Evolutionary conservation across 2,888 invertebrate species (phyloP), one percentile per base, ranked within the genome.

Genomic region (Tinea semifulvella): DNA sequence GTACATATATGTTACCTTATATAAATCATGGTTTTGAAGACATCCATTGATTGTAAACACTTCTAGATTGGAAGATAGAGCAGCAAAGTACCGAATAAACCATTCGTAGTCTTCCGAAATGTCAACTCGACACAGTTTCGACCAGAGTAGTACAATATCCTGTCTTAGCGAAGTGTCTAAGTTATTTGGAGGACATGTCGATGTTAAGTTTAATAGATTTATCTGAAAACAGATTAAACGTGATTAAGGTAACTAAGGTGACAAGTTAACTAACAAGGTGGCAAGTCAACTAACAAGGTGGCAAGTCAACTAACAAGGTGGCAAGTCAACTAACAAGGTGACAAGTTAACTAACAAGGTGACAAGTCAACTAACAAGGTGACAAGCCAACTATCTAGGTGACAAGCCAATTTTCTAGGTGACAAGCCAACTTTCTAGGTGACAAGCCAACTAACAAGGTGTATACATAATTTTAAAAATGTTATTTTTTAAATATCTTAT

Each of bases 131-230:
- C 77, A 76, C 1, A 53, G 55, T 44, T 56, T 64, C 10, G 47
- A 46, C 79, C 76, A 77, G 2, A 58, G 54, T 20, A 52, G 53
- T 0, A 65, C 45, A 2, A 72, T 10, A 3, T 49, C 52, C 1
- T 56, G 56, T 26, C 64, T 61, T n/a, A 68, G 22, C 13, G 42
- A 50, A 20, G 52, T 49, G 17, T 60, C 56, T 1, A 53, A 49
- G 28, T 53, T 56, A 3, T 49, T 48, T 16, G 60, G 55, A 1
- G 56, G 49, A 54, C 70, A 72, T 1, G 68, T 67, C 13, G 69
- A 55, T 17, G 63, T 56, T 10, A 73, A 46, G 39, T 60, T 58
- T 14, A 66, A 58, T n/a, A 56, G 13, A 45, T 61, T 57, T 43
- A 60, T 59, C 76, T 76, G 60, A 13, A 20, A 40, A 40, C n/a